phyloP scores from a whole-genome alignment of 2,888 invertebrate species.

The Rotaria sp. region DNA sequence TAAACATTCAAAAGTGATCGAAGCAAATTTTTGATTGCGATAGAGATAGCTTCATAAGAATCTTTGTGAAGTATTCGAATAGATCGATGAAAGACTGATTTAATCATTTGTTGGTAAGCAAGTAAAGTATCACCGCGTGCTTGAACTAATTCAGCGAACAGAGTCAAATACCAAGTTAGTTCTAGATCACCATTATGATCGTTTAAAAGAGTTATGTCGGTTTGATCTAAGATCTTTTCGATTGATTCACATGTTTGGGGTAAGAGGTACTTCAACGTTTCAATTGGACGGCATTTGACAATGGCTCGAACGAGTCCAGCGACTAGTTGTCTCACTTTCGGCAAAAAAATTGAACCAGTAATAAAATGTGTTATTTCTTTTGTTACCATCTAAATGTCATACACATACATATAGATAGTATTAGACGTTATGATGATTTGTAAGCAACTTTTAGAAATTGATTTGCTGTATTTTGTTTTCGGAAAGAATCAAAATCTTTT shows the following conservation, averaged over 20 bases:
- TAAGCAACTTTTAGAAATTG: no score
- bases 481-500: no score
- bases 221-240: background rate
- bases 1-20: slow-evolving; percentile 62
- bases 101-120: slow-evolving; percentile 3
- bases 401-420: no score
- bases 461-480: no score
- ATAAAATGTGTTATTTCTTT: background rate
- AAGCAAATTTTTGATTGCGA: slow-evolving; percentile 57
- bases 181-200: background rate
- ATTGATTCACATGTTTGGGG: background rate
- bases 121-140: slow-evolving; percentile 31
- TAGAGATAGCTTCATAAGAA: slow-evolving; percentile 8
- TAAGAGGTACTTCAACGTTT: background rate
- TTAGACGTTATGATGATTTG: no score
- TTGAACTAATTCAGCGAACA: slow-evolving; percentile 12
- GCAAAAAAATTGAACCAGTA: background rate
- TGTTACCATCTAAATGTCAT: background rate
- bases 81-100: background rate
- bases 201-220: background rate
- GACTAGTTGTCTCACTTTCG: background rate
- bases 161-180: background rate
- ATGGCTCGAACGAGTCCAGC: background rate
- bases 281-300: background rate
- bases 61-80: slow-evolving; percentile 7